A percentile compares a stretch with the other conserved stretches of the same genome.
Conservation (phyloP, 2,888 invertebrate genomes). For the Augiades crinisus region DNA sequence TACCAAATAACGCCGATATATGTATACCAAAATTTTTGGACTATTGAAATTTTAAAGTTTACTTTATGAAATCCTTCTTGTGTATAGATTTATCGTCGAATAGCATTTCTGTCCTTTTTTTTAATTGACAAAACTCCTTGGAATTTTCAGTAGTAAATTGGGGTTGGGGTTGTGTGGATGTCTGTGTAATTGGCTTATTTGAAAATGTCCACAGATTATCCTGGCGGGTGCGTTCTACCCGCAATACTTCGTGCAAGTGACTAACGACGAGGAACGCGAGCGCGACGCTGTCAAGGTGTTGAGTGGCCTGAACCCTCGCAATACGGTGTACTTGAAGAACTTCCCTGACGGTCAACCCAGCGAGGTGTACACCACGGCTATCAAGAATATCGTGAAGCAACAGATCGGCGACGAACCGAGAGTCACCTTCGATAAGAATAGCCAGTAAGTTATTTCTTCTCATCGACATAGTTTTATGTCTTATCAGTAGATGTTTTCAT, state of each 20-base stretch:
- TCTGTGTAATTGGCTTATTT: too few relatives aligned
- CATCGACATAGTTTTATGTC: too few relatives aligned
- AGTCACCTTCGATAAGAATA: constrained; percentile 74
- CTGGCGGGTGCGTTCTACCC: constrained; percentile 96
- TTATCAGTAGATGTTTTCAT: too few relatives aligned
- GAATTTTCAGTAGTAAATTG: too few relatives aligned
- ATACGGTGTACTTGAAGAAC: constrained; percentile 81
- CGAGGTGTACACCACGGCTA: constrained; percentile 83
- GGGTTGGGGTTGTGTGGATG: too few relatives aligned
- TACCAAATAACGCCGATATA: too few relatives aligned
- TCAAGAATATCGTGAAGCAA: constrained; percentile 81
- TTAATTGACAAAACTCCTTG: too few relatives aligned
- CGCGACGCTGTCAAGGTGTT: constrained; percentile 84
- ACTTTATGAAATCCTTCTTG: too few relatives aligned
- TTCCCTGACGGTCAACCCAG: constrained; percentile 85
- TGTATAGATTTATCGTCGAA: too few relatives aligned
- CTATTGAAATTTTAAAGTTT: too few relatives aligned
- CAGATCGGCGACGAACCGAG: constrained; percentile 74
- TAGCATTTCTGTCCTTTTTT: too few relatives aligned
- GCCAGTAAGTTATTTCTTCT: constrained; percentile 57
- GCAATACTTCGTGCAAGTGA: constrained; percentile 87
- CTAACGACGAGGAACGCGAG: constrained; percentile 82
- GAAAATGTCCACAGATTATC: constrained; percentile 84
- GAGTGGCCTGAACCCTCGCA: constrained; percentile 88
- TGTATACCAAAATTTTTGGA: too few relatives aligned